Evolutionary conservation across 2,888 invertebrate species (phyloP).

Genomic region (Ommatoiulus sabulosus): DNA sequence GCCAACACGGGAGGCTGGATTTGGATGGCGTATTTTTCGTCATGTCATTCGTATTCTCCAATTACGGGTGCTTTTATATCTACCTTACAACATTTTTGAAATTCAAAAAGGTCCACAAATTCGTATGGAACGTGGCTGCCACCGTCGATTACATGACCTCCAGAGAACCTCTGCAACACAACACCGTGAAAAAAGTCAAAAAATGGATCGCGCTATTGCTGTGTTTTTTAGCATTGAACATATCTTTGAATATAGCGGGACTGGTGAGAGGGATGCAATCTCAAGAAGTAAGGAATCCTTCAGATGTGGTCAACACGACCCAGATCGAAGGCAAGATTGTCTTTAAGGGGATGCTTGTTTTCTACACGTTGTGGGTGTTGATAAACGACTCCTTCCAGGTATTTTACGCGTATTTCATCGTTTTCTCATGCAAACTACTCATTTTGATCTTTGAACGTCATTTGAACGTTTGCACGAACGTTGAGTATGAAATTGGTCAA

Average conservation of each 20-base stretch:
- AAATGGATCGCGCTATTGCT: background rate
- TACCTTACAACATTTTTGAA: background rate
- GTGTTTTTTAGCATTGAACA: background rate
- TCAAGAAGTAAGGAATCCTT: background rate
- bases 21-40: slow-evolving; percentile 13
- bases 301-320: background rate
- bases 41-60: background rate
- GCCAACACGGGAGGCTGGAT: background rate
- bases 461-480: background rate
- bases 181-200: background rate
- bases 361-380: background rate
- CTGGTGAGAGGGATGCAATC: background rate
- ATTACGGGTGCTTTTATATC: background rate
- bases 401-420: background rate
- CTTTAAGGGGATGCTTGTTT: background rate
- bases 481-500: background rate
- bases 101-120: background rate
- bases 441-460: background rate
- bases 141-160: background rate
- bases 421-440: background rate
- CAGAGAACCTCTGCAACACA: background rate
- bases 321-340: background rate
- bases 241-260: background rate
- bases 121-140: slow-evolving; percentile 2
- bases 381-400: background rate